Evolutionary conservation across 2,113 vertebrate genomes (phyloP).

Genomic region (Elephas maximus): DNA sequence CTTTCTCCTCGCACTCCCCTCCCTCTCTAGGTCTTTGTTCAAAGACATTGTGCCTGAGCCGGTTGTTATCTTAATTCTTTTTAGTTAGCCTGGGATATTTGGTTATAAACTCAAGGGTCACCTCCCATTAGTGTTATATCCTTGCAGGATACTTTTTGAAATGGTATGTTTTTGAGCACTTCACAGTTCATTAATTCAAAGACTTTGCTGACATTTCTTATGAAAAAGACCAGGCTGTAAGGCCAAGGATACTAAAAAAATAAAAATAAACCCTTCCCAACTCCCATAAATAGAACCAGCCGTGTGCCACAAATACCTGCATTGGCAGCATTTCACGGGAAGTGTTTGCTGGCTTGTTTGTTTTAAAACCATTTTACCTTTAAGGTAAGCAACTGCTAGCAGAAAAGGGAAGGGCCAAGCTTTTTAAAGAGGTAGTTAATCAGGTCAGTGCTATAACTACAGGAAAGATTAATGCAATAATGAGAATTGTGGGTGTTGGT

Average conservation of each 20-base stretch:
- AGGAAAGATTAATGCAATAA: neutral
- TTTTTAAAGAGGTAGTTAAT: constrained; percentile 49
- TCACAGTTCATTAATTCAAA: constrained; percentile 88
- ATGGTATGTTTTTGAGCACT: constrained; percentile 85
- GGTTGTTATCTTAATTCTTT: constrained; percentile 74
- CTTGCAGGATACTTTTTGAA: constrained; percentile 83
- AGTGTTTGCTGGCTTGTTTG: neutral
- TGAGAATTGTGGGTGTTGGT: neutral
- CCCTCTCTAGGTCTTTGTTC: constrained; percentile 66
- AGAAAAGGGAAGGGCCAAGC: constrained; percentile 62
- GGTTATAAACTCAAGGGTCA: constrained; percentile 82
- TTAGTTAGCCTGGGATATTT: constrained; percentile 69
- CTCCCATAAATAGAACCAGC: constrained; percentile 63
- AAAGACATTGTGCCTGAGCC: neutral
- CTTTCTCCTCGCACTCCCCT: constrained; percentile 28
- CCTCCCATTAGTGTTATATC: constrained; percentile 86
- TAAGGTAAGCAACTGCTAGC: constrained; percentile 63
- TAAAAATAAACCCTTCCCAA: neutral
- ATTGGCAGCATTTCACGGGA: constrained; percentile 66
- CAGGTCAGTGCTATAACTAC: neutral
- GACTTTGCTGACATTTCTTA: constrained; percentile 85
- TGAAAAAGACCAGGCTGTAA: constrained; percentile 77
- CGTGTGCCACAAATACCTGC: constrained; percentile 65
- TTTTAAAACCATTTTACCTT: constrained; percentile 44
- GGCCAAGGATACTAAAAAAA: constrained; percentile 73